phyloP scores from a whole-genome alignment of 30 jellyfish, hydroid and myxozoan species.

The Pelagia noctiluca region DNA sequence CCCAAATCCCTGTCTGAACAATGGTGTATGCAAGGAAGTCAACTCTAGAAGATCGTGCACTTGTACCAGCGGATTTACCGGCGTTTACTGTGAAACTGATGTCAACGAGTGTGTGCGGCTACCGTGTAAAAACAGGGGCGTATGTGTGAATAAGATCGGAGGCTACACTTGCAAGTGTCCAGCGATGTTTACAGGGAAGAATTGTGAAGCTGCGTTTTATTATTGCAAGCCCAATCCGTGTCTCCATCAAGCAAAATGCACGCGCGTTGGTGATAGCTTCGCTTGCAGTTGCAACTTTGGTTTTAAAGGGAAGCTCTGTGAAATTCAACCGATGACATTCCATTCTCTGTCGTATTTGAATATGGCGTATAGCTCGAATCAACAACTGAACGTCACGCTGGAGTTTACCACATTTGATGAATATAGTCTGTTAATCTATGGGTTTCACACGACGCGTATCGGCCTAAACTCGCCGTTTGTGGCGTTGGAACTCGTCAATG shows the following conservation, averaged over 20 bases:
- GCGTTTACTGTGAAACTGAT: conserved; percentile 80
- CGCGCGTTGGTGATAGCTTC: conserved; percentile 31
- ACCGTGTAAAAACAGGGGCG: conserved; percentile 69
- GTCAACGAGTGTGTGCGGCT: conserved; percentile 58
- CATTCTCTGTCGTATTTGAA: conserved; percentile 41
- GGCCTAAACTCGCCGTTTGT: conserved; percentile 56
- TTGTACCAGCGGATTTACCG: conserved; percentile 68
- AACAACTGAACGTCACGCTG: conserved; percentile 40
- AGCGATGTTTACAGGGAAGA: conserved; percentile 53
- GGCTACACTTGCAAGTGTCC: conserved; percentile 62
- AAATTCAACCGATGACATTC: conserved; percentile 66
- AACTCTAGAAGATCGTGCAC: conserved; percentile 38
- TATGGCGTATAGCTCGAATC: not conserved
- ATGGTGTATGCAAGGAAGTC: conserved; percentile 58
- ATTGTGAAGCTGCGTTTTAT: conserved; percentile 70
- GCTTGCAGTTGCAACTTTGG: conserved; percentile 68
- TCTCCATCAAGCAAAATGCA: conserved; percentile 60
- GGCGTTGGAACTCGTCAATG: conserved; percentile 41
- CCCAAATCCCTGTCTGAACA: conserved; percentile 82
- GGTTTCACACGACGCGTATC: conserved; percentile 19
- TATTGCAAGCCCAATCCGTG: conserved; percentile 78
- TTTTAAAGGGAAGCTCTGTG: conserved; percentile 69
- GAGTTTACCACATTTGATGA: conserved; percentile 57
- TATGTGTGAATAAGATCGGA: conserved; percentile 60
- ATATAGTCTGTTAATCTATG: conserved; percentile 60